Percentiles rank a stretch among this genome's conserved stretches.
Evolutionary conservation across 2,113 vertebrate genomes (phyloP).

Genomic region (Capreolus pygargus): DNA sequence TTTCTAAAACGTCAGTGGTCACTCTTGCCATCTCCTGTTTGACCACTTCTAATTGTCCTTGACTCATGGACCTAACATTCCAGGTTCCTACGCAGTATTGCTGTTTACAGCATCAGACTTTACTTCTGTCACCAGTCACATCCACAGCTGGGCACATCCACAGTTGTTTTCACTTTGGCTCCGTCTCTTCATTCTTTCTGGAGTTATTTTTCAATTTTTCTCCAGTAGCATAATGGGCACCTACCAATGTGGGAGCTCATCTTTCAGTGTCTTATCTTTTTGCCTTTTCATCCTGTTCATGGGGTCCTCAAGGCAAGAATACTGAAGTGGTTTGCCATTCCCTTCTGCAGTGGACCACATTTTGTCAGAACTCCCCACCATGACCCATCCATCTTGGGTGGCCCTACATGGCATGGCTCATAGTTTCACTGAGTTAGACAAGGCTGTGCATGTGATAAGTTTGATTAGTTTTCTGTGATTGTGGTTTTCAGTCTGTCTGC

Average conservation of each 20-base stretch:
- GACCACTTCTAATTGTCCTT: not conserved
- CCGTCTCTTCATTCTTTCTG: not conserved
- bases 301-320: not conserved
- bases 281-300: not conserved
- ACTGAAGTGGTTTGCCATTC: not conserved
- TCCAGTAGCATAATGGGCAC: not conserved
- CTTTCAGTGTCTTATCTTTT: not conserved
- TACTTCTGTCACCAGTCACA: not conserved
- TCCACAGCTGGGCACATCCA: not conserved
- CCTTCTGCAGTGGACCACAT: not conserved
- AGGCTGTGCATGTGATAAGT: not conserved
- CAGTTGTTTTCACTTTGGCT: not conserved
- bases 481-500: not conserved
- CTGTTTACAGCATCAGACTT: not conserved
- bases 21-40: not conserved
- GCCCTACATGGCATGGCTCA: not conserved
- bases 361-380: not conserved
- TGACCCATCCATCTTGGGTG: fast-evolving
- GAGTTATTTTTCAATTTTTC: not conserved
- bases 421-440: not conserved
- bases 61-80: not conserved
- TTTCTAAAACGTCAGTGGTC: not conserved
- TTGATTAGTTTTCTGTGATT: not conserved
- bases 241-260: not conserved
- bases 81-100: not conserved